Evolutionary conservation across 2,888 invertebrate species (phyloP).

Genomic region (Erebia ligea): DNA sequence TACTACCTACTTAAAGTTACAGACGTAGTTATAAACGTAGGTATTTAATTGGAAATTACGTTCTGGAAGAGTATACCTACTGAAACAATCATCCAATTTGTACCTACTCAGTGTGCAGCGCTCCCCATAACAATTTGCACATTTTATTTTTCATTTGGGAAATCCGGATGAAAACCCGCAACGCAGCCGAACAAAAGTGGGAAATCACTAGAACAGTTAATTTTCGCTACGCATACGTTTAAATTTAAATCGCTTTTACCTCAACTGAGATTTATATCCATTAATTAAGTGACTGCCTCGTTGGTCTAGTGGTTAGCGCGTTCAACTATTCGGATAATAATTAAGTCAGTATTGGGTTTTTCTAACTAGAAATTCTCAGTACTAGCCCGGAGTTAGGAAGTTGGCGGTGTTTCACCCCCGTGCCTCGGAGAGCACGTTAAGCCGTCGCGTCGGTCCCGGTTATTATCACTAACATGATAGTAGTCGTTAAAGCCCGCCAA

Average conservation of each 20-base stretch:
- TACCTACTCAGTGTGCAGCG: slow-evolving; percentile 30
- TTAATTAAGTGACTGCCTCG: slow-evolving; percentile 7
- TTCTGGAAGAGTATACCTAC: background rate
- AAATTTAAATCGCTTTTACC: slow-evolving; percentile 31
- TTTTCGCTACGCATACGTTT: slow-evolving; percentile 30
- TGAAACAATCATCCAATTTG: slow-evolving; percentile 27
- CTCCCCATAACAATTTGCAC: slow-evolving; percentile 41
- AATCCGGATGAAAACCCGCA: slow-evolving; percentile 41
- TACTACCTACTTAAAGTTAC: too few species aligned
- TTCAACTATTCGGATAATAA: too few species aligned
- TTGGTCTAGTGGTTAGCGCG: too few species aligned
- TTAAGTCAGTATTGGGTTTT: too few species aligned
- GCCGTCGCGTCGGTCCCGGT: too few species aligned
- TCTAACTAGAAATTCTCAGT: too few species aligned
- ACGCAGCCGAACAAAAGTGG: slow-evolving; percentile 32
- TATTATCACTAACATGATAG: too few species aligned
- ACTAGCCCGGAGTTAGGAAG: too few species aligned
- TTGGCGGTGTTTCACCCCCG: too few species aligned
- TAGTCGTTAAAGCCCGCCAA: too few species aligned
- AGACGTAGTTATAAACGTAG: too few species aligned
- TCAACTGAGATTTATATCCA: slow-evolving; percentile 21
- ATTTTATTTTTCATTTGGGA: slow-evolving; percentile 44
- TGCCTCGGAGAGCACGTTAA: too few species aligned
- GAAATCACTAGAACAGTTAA: slow-evolving; percentile 38
- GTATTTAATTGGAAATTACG: background rate